Evolutionary conservation across 2,888 invertebrate genomes (phyloP), one percentile per base, ranked within the genome.

Genomic region (Sinotaia quadrata): DNA sequence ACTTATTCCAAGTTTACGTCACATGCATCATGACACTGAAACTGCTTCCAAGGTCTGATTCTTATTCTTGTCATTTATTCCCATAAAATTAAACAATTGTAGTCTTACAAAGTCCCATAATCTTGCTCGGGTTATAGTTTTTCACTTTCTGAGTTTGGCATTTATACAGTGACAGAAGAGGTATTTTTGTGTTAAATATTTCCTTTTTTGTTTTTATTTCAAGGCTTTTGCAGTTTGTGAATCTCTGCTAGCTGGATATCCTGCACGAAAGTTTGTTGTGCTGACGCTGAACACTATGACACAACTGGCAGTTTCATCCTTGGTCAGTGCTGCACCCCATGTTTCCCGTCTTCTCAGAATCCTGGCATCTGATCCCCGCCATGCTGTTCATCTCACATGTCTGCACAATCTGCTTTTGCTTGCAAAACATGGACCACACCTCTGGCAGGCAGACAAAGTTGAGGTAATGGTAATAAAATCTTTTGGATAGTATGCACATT

Each of bases 251-350:
- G 92, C 92, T 7, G 93, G 92, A 84, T 94, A 94, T 89, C 94
- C 94, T 12, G 92, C 94, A 0, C 92, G 93, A 82, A 93, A 93
- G 86, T 94, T 95, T 87, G 93, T 94, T 0, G 90, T 93, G 4
- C 94, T 94, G 1, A 95, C 95, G 51, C 90, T 97, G 49, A 93
- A 93, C 77, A 95, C 97, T 0, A 90, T 97, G 67, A 96, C 96
- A 0, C 93, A 94, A 73, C 90, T 98, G 10, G 95, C 97, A 0
- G 92, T 94, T 1, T 93, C 95, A 56, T 96, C 96, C 0, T 91
- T 97, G 15, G 93, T 95, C 0, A 95, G 96, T 88, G 94, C 97
- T 51, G 95, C 96, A 0, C 93, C 93, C 81, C 97, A 98, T 89
- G 88, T 93, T 15, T 89, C 89, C 66, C 89, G 94, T 52, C 88